Percentiles rank a stretch among this genome's conserved stretches.
These are phyloP conservation scores for Sitta carolinensis DNA, from an alignment of 2,797 vertebrate species.

Conservation along the genomic window DNA sequence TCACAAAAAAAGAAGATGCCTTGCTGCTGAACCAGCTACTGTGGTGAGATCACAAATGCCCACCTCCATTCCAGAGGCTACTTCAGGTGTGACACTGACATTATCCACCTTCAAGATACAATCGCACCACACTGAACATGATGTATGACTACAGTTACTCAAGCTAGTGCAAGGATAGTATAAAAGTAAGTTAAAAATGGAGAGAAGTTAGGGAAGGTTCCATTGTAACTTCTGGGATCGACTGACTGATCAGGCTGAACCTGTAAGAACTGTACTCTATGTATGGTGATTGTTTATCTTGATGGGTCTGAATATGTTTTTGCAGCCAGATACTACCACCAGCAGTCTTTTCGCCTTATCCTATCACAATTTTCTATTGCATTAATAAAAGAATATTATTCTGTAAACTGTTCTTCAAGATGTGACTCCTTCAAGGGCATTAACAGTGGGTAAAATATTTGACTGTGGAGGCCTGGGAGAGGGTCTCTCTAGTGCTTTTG, in stretches of 20 bases:
- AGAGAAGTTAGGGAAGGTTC: background rate
- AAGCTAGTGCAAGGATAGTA: background rate
- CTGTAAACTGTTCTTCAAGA: background rate
- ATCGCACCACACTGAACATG: background rate
- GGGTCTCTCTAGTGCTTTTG: background rate
- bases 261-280: background rate
- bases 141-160: background rate
- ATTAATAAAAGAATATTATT: background rate
- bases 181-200: background rate
- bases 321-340: background rate
- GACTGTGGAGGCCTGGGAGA: background rate
- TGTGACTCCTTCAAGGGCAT: background rate
- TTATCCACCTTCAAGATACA: background rate
- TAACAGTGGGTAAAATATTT: background rate
- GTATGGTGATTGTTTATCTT: background rate
- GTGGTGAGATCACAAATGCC: rapidly evolving
- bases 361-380: background rate
- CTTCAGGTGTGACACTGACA: background rate
- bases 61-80: background rate
- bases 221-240: background rate
- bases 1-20: too few relatives aligned
- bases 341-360: background rate
- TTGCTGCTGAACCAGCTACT: background rate
- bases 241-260: background rate
- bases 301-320: background rate